Evolutionary conservation across 2,888 invertebrate genomes (phyloP).

Genomic region (Caenorhabditis auriculariae): DNA sequence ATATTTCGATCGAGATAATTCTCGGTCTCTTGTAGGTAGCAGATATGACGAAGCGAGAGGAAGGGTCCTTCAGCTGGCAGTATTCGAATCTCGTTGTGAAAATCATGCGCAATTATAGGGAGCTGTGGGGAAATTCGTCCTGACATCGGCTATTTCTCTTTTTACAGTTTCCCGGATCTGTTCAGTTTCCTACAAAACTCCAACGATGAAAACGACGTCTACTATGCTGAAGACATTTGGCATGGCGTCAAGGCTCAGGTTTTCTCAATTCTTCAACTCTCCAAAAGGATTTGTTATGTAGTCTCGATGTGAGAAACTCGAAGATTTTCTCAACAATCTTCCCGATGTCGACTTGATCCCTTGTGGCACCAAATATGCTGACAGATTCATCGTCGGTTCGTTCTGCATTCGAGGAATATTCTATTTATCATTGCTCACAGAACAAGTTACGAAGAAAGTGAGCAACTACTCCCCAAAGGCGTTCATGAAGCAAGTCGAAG

Average conservation of each 20-base stretch:
- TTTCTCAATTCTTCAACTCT: no score
- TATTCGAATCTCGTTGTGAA: conserved; percentile 30
- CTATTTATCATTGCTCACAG: no score
- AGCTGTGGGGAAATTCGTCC: no score
- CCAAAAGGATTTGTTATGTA: no score
- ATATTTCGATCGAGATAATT: no score
- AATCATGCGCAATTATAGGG: conserved; percentile 75
- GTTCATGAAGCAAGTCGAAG: neutral
- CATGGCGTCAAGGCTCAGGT: no score
- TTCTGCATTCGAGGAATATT: no score
- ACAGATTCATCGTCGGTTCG: conserved; percentile 71
- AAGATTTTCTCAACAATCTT: conserved; percentile 73
- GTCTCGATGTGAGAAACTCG: conserved; percentile 64
- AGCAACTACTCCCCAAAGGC: neutral
- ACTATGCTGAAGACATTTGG: conserved; percentile 75
- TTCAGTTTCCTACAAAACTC: conserved; percentile 71
- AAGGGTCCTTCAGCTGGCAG: conserved; percentile 55
- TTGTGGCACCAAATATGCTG: conserved; percentile 76
- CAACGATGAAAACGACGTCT: conserved; percentile 70
- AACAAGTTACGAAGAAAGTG: no score
- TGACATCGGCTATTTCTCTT: no score
- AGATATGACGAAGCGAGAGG: conserved; percentile 77
- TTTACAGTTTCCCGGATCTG: conserved; percentile 73
- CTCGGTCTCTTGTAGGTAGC: conserved; percentile 65
- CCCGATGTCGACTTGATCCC: conserved; percentile 69